Base-by-base conservation (phyloP, 2,888 invertebrate genomes). In the Buathra laborator region DNA sequence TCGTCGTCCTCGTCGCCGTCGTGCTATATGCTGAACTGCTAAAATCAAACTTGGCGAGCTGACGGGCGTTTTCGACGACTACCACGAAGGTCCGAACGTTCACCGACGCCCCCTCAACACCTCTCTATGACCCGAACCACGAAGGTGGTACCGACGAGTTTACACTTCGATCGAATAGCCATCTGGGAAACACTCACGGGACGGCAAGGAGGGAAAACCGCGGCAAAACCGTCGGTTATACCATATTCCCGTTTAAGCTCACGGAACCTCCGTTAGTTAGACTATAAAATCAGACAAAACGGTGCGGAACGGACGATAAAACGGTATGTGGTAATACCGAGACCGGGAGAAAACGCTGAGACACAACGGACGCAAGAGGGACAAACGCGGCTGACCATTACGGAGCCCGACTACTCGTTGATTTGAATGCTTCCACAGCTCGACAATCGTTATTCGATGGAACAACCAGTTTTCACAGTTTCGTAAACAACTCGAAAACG, bases 21-120 rank as follows among this genome's bases (percentile, higher is more conserved):
- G 51, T 75, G 66, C 66, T 16, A 32, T 66, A 0, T 44, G 32
- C 48, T 86, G 89, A 89, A 89, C 88, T 89, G 86, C 86, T 87
- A 86, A 91, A 91, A 91, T 90, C 88, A 89, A 90, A 90, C 87
- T 88, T 88, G 82, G 79, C 67, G 62, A 81, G 56, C 75, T 71
- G 78, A 72, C 53, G 81, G 68, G 62, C 62, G 29, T 62, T 62
- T 24, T 68, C 37, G 64, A 62, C 44, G 53, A 77, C 68, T 51
- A 53, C 51, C 81, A 74, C 81, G 76, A 29, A 72, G 66, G 67
- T 72, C 74, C 74, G 64, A 87, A 88, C 81, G 83, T 87, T 66
- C 85, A 74, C 56, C 68, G 51, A 74, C 67, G 48, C 77, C 67
- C 37, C 37, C 37, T 37, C 62, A 67, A 44, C 72, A 70, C 74